Percentiles rank a stretch among this genome's conserved stretches.
Conservation (phyloP, 1,140 invertebrate genomes). For the Drosophila littoralis region DNA sequence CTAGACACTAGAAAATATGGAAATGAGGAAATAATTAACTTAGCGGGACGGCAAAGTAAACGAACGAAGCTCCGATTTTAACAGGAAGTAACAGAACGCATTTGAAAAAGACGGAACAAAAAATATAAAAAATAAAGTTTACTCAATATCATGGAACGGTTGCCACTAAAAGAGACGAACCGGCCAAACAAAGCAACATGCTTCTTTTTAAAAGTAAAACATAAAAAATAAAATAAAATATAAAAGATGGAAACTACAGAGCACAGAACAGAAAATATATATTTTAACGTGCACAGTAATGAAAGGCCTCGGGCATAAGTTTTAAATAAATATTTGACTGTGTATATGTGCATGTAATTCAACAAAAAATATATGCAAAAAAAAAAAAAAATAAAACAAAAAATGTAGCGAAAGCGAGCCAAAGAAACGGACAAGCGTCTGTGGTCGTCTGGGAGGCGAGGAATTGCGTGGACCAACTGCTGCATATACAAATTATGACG, state of each 20-base stretch:
- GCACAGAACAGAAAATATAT: constrained; percentile 35
- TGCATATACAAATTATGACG: constrained; percentile 64
- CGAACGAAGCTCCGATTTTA: constrained; percentile 66
- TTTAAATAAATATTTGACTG: constrained; percentile 81
- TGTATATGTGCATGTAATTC: constrained; percentile 77
- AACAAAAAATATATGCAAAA: constrained; percentile 73
- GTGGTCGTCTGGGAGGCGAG: background rate
- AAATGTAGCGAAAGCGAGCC: constrained; percentile 38
- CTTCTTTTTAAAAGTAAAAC: constrained; percentile 53
- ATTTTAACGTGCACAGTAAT: constrained; percentile 75
- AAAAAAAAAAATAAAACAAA: constrained; percentile 35
- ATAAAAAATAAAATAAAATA: constrained; percentile 27
- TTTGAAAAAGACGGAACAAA: background rate
- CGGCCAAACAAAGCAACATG: constrained; percentile 56
- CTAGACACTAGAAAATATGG: constrained; percentile 63
- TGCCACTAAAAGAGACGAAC: constrained; percentile 38
- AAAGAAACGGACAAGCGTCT: constrained; percentile 61
- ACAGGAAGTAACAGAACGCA: constrained; percentile 28
- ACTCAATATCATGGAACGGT: constrained; percentile 20
- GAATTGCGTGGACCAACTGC: constrained; percentile 56
- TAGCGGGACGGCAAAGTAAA: constrained; percentile 55
- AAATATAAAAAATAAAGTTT: constrained; percentile 29
- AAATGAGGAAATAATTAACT: constrained; percentile 37
- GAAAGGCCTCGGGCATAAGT: constrained; percentile 81
- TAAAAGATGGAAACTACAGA: constrained; percentile 27